A percentile compares a stretch with the other conserved stretches of the same genome.
Conservation (phyloP, 1,140 invertebrate species). For the Colletes latitarsis region DNA sequence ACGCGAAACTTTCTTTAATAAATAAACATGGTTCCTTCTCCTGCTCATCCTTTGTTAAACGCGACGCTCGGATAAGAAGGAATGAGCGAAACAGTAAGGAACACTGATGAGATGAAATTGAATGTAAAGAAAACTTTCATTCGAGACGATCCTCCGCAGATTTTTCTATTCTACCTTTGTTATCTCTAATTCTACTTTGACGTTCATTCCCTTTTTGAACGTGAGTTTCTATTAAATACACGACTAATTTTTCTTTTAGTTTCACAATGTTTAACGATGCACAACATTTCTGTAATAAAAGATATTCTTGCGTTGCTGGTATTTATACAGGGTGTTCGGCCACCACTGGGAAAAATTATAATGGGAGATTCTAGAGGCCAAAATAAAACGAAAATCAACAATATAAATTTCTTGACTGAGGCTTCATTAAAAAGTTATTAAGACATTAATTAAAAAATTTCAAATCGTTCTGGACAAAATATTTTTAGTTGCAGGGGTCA, state of each 20-base stretch:
- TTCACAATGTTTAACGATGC: not conserved
- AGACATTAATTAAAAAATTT: no score
- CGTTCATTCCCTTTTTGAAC: not conserved
- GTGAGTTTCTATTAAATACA: not conserved
- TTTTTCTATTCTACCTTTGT: not conserved
- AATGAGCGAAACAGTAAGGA: no score
- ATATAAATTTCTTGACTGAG: no score
- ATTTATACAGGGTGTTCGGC: no score
- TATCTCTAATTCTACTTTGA: not conserved
- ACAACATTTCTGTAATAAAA: no score
- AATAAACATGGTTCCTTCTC: constrained; percentile 39
- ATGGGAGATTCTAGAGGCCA: no score
- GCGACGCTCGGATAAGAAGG: not conserved
- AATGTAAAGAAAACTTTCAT: constrained; percentile 30
- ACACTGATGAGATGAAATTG: constrained; percentile 24
- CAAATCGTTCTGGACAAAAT: no score
- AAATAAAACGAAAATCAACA: no score
- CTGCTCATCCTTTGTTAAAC: not conserved
- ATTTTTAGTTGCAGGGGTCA: no score
- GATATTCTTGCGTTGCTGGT: no score
- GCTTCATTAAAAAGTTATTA: no score
- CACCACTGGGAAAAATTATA: no score
- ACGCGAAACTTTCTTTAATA: constrained; percentile 43
- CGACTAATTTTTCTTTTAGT: not conserved
- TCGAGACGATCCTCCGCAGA: not conserved